phyloP scores from a whole-genome alignment of 2,888 invertebrate genomes.

The Phrixothrix hirtus region DNA sequence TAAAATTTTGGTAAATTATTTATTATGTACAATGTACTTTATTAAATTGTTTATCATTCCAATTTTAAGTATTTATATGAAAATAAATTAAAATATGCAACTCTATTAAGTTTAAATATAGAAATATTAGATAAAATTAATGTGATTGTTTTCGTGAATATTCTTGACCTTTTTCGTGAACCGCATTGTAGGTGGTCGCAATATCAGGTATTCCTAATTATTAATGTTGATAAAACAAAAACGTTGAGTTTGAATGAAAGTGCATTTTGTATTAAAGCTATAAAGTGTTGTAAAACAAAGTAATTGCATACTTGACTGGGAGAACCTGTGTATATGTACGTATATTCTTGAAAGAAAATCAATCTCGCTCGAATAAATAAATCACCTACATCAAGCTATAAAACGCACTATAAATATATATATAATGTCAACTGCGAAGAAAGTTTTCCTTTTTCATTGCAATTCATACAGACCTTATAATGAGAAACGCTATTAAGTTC shows the following conservation, averaged over 20 bases:
- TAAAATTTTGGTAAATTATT: no score
- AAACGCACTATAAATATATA: constrained; percentile 45
- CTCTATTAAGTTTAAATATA: no score
- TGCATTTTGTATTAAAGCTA: constrained; percentile 38
- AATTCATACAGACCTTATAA: no score
- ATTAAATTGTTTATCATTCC: no score
- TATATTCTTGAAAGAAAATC: constrained; percentile 41
- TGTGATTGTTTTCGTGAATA: no score
- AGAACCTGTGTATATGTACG: constrained; percentile 5
- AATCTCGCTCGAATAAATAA: constrained; percentile 44
- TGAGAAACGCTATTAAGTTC: no score
- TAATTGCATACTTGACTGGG: constrained; percentile 31
- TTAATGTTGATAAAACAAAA: constrained; percentile 36
- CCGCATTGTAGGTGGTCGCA: constrained; percentile 36
- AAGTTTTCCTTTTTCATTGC: no score
- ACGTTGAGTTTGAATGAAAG: constrained; percentile 35
- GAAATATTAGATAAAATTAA: no score
- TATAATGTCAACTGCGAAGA: constrained; percentile 44
- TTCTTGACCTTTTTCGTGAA: constrained; percentile 31
- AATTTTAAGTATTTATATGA: no score
- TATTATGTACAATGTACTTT: no score
- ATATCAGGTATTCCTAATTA: constrained; percentile 32
- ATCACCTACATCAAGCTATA: constrained; percentile 41
- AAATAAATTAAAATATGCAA: no score
- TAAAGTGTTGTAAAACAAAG: constrained; percentile 36